phyloP scores from a whole-genome alignment of 1,140 invertebrate species.

The Epicauta chinensis region DNA sequence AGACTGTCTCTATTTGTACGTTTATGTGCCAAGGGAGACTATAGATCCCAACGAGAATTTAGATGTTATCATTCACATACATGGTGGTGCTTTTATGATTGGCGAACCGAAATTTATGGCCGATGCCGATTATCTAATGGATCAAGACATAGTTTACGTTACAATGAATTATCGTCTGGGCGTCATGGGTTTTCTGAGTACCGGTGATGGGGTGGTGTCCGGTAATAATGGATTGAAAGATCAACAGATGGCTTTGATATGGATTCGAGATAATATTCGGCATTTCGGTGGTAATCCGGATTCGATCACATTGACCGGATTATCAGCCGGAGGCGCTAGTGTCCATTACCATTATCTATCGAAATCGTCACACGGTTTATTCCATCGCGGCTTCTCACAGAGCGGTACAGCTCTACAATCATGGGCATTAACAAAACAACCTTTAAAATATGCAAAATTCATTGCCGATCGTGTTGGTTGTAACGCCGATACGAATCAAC shows the following conservation, averaged over 20 bases:
- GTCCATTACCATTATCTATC: conserved; percentile 57
- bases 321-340: conserved; percentile 50
- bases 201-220: conserved; percentile 47
- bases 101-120: conserved; percentile 47
- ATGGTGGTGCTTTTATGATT: conserved; percentile 54
- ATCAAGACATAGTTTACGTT: conserved; percentile 53
- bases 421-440: conserved; percentile 63
- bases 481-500: conserved; percentile 46
- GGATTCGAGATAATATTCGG: conserved; percentile 52
- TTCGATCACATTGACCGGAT: conserved; percentile 46
- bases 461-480: conserved; percentile 65
- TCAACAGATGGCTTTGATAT: conserved; percentile 53
- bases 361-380: conserved; percentile 47
- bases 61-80: conserved; percentile 54
- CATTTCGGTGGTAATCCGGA: conserved; percentile 50
- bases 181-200: conserved; percentile 54
- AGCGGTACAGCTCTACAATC: conserved; percentile 67
- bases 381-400: conserved; percentile 66
- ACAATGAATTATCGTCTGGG: conserved; percentile 60
- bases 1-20: conserved; percentile 50
- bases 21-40: conserved; percentile 40
- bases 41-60: conserved; percentile 37
- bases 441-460: conserved; percentile 58
- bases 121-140: conserved; percentile 52
- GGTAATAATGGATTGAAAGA: conserved; percentile 59